These are phyloP conservation scores for Cyprinodon variegatus DNA, from an alignment of 2,113 vertebrate genomes.

Conservation along the genomic window DNA sequence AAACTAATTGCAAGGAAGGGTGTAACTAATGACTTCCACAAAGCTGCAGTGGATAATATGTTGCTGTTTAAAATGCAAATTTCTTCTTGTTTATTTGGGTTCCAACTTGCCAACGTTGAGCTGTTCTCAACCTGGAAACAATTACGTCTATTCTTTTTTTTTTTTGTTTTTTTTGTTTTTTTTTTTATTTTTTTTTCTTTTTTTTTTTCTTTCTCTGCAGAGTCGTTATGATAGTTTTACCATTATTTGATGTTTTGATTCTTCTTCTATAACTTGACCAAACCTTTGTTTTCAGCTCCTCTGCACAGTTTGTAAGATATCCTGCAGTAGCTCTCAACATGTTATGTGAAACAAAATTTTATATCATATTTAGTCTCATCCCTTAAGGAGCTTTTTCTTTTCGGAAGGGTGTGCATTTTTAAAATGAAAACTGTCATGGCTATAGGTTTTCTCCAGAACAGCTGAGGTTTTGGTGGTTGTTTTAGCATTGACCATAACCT, in stretches of 20 bases:
- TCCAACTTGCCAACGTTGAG: conserved; percentile 45
- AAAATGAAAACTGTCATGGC: conserved; percentile 7
- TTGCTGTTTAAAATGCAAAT: conserved; percentile 80
- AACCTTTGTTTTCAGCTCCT: neutral
- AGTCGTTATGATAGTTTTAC: conserved; percentile 11
- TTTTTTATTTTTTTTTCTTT: neutral
- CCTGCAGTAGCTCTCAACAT: neutral
- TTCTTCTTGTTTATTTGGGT: conserved; percentile 67
- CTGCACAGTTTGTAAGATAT: neutral
- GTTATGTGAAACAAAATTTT: neutral
- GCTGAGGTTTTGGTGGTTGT: conserved; percentile 52
- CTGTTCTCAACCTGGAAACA: conserved; percentile 22
- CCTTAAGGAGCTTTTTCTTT: neutral
- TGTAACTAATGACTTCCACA: conserved; percentile 81
- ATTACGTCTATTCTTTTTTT: conserved; percentile 26
- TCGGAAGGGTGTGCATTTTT: conserved; percentile 2
- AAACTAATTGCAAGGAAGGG: conserved; percentile 79
- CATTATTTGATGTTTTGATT: neutral
- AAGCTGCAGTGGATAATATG: conserved; percentile 68
- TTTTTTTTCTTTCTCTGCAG: neutral
- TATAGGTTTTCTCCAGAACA: conserved; percentile 35
- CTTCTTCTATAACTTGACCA: neutral
- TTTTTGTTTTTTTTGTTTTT: too few relatives aligned
- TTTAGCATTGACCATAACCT: conserved; percentile 69
- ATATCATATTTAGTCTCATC: conserved; percentile 1